Evolutionary conservation across 2,888 invertebrate species (phyloP).

Genomic region (Drosophila dives): DNA sequence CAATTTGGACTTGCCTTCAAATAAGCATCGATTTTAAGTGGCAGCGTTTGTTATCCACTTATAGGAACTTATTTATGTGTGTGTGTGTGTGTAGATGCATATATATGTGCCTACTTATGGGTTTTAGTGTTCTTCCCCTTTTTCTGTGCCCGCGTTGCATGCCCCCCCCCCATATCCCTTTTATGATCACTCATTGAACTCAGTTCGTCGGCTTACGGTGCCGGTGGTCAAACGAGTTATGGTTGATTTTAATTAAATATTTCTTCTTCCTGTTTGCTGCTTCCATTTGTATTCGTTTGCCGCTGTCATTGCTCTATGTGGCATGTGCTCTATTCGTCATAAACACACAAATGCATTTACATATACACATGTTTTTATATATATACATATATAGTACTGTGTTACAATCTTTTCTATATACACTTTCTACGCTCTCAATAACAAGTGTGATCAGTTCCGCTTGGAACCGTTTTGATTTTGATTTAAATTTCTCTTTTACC

Average conservation of each 20-base stretch:
- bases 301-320: slow-evolving; percentile 39
- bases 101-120: slow-evolving; percentile 16
- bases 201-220: slow-evolving; percentile 55
- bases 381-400: background rate
- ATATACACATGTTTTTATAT: background rate
- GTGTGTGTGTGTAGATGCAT: background rate
- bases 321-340: slow-evolving; percentile 15
- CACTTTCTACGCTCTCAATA: slow-evolving; percentile 2
- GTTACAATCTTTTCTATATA: slow-evolving; percentile 18
- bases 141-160: background rate
- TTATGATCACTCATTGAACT: slow-evolving; percentile 24
- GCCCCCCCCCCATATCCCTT: background rate
- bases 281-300: slow-evolving; percentile 64
- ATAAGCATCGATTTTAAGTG: slow-evolving; percentile 13
- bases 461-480: background rate
- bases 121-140: slow-evolving; percentile 13
- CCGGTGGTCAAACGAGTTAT: slow-evolving; percentile 74
- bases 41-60: background rate
- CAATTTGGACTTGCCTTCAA: slow-evolving; percentile 3
- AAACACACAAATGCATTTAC: background rate
- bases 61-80: background rate
- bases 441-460: slow-evolving; percentile 19
- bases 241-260: slow-evolving; percentile 85
- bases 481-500: slow-evolving; percentile 3
- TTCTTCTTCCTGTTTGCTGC: slow-evolving; percentile 84